Conservation (phyloP, 2,113 vertebrate species). For the Petrocephalus microphthalmus region DNA sequence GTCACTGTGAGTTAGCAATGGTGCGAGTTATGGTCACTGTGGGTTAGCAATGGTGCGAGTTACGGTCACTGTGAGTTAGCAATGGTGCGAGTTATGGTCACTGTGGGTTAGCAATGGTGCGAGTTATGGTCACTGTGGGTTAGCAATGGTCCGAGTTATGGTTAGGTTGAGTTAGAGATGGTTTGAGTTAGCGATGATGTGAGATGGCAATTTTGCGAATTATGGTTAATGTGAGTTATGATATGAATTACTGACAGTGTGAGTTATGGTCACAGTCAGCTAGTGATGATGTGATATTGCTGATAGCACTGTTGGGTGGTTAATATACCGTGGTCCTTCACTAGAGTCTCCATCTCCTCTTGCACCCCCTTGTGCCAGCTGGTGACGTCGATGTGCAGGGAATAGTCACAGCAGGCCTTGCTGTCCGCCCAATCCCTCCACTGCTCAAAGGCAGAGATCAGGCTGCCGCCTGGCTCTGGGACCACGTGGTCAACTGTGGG, state of each 20-base stretch:
- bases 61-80: not conserved
- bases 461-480: constrained; percentile 79
- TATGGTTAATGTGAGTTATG: not conserved
- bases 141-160: too few species aligned
- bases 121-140: not conserved
- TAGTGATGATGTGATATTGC: not conserved
- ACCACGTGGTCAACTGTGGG: constrained; percentile 86
- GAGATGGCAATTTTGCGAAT: not conserved
- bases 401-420: constrained; percentile 96
- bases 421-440: constrained; percentile 93
- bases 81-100: not conserved
- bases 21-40: not conserved
- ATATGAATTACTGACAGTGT: not conserved
- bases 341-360: constrained; percentile 93
- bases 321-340: constrained; percentile 87
- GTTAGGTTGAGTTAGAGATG: not conserved
- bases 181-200: too few species aligned
- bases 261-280: not conserved
- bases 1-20: not conserved
- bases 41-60: not conserved
- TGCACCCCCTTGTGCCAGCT: constrained; percentile 94
- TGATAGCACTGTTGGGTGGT: not conserved
- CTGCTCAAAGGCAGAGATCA: constrained; percentile 86
- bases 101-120: not conserved
- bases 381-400: constrained; percentile 89